Base-by-base conservation (phyloP, 1,140 invertebrate species). In the Rhagoletis zephyria region DNA sequence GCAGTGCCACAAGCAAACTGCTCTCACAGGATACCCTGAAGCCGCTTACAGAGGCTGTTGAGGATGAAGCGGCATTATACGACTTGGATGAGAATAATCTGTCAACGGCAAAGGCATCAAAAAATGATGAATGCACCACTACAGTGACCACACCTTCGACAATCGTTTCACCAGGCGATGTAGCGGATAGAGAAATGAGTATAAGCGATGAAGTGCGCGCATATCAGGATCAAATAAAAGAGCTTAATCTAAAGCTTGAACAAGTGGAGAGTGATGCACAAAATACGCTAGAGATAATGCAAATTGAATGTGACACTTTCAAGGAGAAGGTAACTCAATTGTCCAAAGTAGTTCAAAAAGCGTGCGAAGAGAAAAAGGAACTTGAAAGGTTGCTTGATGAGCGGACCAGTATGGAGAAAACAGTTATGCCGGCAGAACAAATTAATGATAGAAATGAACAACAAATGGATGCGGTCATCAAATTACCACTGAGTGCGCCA, bases 221-320 rank as follows among this genome's bases (percentile, higher is more conserved):
- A 12, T 88, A 87, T 85, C 60, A 88, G 64, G 9, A 14, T 1
- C 85, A 88, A 85, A 85, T 88, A n/a, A 77, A 85, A 16, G 59
- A 85, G 56, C 48, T 88, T 6, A 88, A 88, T 45, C 45, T 30
- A n/a, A 88, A 88, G 12, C 56, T 87, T 14, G 64, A 87, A n/a
- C 74, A 88, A 86, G 64, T 64, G 10, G 88, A 88, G 67, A 65
- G 65, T 59, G 88, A 88, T 14, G 63, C 89, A 16, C 89, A 92
- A 45, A 89, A 92, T 19, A 89, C 90, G 3, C 40, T 92, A 0
- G 91, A 92, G 87, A 92, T 91, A 88, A 87, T 92, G 61, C 90
- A 93, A 81, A 89, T 89, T 19, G 92, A 93, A 90, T 92, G 90
- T 67, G 85, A 91, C 64, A 85, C 87, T 12, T 90, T 89, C 30